Percentiles rank a stretch among this genome's conserved stretches.
Evolutionary conservation across 2,888 invertebrate genomes (phyloP).

Genomic region (Cotesia congregata): DNA sequence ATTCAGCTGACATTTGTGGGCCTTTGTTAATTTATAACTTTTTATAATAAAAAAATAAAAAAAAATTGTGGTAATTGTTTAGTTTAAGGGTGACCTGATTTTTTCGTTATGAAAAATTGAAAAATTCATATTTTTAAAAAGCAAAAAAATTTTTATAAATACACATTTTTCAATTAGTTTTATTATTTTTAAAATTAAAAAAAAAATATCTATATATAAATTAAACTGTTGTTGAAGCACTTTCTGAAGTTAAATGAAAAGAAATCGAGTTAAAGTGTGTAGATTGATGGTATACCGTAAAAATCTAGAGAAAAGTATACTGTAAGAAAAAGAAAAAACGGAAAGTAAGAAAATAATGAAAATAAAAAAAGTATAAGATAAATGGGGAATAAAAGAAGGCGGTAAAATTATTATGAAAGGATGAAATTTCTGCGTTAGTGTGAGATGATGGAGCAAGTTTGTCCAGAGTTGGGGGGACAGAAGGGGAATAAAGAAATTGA

Average conservation of each 20-base stretch:
- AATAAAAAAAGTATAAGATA: slow-evolving; percentile 6
- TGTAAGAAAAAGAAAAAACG: neutral
- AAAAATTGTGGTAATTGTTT: neutral
- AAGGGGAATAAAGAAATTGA: slow-evolving; percentile 40
- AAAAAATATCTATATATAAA: slow-evolving; percentile 32
- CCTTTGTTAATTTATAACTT: slow-evolving; percentile 36
- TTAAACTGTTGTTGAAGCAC: slow-evolving; percentile 10
- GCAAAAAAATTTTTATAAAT: no score
- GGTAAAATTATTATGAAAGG: slow-evolving; percentile 63
- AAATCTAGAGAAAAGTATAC: slow-evolving; percentile 18
- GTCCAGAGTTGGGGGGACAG: slow-evolving; percentile 23
- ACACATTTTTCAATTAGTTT: no score
- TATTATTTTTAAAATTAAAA: neutral
- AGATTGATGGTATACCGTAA: slow-evolving; percentile 3
- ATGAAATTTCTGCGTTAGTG: slow-evolving; percentile 67
- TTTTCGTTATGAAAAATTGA: no score
- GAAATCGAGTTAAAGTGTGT: neutral
- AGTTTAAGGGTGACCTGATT: no score
- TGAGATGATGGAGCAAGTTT: slow-evolving; percentile 52
- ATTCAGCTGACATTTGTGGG: slow-evolving; percentile 35
- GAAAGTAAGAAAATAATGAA: slow-evolving; percentile 4
- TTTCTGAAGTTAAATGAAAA: slow-evolving; percentile 24
- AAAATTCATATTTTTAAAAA: no score
- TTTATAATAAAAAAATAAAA: slow-evolving; percentile 18
- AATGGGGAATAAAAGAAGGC: slow-evolving; percentile 41